These are phyloP conservation scores for Pollenia griseotomentosa DNA, from an alignment of 2,888 invertebrate species.

Conservation along the genomic window DNA sequence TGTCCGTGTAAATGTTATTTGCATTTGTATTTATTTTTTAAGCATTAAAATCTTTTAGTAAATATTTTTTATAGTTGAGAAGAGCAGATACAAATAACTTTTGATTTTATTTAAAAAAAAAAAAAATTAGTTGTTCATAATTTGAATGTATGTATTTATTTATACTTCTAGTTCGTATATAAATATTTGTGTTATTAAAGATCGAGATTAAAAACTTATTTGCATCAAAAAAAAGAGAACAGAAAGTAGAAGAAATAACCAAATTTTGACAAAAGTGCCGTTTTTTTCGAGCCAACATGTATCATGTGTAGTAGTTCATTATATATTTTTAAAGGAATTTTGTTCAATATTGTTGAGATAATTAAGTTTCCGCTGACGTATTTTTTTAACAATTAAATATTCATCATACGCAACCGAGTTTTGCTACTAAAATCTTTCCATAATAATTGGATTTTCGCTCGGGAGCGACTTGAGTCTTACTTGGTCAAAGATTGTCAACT, in stretches of 20 bases:
- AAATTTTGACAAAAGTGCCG: no score
- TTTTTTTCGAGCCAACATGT: no score
- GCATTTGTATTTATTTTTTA: conserved; percentile 44
- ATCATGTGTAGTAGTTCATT: no score
- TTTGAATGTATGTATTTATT: not conserved
- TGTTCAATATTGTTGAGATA: no score
- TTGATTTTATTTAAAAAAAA: not conserved
- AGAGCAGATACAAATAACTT: not conserved
- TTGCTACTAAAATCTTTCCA: no score
- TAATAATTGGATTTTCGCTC: no score
- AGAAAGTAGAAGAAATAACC: no score
- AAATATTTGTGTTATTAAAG: not conserved
- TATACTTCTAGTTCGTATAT: not conserved
- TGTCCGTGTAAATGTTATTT: conserved; percentile 28
- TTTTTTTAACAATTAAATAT: not conserved
- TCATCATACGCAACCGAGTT: not conserved
- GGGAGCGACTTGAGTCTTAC: no score
- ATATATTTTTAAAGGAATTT: no score
- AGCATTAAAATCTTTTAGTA: conserved; percentile 8
- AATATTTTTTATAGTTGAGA: conserved; percentile 24
- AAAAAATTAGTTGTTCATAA: not conserved
- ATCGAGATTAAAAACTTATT: no score
- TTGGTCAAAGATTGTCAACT: no score
- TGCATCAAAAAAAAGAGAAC: no score
- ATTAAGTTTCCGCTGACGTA: not conserved